Evolutionary conservation across 2,888 invertebrate species (phyloP).

Genomic region (Eristalinus sepulchralis): DNA sequence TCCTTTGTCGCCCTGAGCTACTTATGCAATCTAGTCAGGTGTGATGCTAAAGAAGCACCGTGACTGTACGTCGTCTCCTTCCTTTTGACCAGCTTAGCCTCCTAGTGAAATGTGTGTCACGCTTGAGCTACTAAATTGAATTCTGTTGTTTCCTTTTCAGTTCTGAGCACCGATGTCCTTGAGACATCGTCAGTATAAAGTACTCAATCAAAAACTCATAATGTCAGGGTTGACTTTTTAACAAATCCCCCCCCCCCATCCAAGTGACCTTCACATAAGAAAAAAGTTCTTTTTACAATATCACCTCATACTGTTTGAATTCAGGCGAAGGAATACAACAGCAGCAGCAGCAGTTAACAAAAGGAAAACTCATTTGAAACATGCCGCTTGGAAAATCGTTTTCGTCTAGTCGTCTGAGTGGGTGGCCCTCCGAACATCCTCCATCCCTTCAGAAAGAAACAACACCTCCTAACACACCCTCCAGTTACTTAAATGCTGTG

Average conservation of each 20-base stretch:
- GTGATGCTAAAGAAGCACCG: too few species aligned
- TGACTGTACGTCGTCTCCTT: too few species aligned
- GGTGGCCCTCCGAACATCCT: not conserved
- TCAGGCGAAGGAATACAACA: not conserved
- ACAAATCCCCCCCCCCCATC: not conserved
- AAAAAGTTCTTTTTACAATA: not conserved
- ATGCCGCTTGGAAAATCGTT: slow-evolving; percentile 35
- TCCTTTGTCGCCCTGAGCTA: too few species aligned
- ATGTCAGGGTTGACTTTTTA: not conserved
- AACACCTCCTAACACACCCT: not conserved
- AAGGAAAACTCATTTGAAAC: slow-evolving; percentile 55
- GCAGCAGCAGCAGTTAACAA: not conserved
- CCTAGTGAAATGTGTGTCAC: not conserved
- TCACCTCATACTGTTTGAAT: not conserved
- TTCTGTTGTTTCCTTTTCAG: not conserved
- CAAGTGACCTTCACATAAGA: not conserved
- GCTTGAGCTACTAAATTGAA: not conserved
- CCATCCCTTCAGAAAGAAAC: not conserved
- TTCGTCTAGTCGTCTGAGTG: slow-evolving; percentile 65
- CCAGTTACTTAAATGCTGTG: not conserved
- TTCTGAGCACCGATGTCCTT: not conserved
- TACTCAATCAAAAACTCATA: not conserved
- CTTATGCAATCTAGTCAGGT: too few species aligned
- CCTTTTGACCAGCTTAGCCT: too few species aligned
- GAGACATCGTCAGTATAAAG: not conserved